These are phyloP conservation scores for Escarpia spicata DNA, from an alignment of 2,888 invertebrate species.

Conservation along the genomic window DNA sequence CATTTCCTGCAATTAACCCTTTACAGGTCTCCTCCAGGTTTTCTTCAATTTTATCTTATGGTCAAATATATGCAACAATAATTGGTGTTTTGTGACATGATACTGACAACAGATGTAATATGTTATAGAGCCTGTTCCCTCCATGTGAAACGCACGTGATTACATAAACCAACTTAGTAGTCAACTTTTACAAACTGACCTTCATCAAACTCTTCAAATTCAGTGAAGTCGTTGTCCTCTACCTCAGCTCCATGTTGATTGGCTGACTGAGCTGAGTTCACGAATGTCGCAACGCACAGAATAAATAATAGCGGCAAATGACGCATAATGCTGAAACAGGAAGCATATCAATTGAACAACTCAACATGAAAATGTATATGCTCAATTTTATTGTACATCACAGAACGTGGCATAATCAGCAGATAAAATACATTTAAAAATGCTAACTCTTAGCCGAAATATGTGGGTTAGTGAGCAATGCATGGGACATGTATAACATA, in stretches of 20 bases:
- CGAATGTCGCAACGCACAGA: not conserved
- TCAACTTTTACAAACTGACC: slow-evolving; percentile 64
- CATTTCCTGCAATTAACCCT: too few species aligned
- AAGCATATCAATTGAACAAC: too few species aligned
- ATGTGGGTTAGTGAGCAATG: too few species aligned
- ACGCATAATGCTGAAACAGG: not conserved
- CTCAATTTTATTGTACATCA: not conserved
- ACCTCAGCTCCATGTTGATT: slow-evolving; percentile 52
- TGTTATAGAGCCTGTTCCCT: not conserved
- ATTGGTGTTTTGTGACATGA: not conserved
- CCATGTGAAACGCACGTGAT: not conserved
- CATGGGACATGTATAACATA: too few species aligned
- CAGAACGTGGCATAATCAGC: too few species aligned
- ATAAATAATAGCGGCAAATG: not conserved
- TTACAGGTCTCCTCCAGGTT: too few species aligned
- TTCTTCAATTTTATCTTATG: not conserved
- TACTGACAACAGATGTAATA: not conserved
- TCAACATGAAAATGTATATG: not conserved
- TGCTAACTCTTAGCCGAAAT: too few species aligned
- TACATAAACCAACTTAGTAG: slow-evolving; percentile 7
- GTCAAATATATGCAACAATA: not conserved
- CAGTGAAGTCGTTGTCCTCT: slow-evolving; percentile 93
- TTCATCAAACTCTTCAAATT: slow-evolving; percentile 88
- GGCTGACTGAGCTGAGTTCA: not conserved
- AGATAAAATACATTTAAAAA: too few species aligned